Evolutionary conservation across 2,113 vertebrate genomes (phyloP), one percentile per base, ranked within the genome.

Genomic region (Struthidea cinerea): DNA sequence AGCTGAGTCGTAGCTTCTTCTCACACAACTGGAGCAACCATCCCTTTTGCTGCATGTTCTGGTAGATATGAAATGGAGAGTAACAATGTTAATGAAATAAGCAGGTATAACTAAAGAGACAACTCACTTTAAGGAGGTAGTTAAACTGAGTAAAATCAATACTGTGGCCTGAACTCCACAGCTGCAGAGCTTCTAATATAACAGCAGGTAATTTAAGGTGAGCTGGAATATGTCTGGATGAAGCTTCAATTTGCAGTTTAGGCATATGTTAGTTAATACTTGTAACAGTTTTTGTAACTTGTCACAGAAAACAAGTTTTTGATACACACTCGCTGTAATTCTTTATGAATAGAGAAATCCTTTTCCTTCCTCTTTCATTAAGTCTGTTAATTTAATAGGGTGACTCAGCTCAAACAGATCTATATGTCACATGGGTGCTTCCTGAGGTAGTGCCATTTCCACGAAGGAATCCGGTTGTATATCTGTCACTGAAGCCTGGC

Each of bases 391-490:
- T 95, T 91, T 93, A 76, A 84, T 6, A 98, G 97, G 95, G 96
- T 27, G 97, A 94, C 77, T 90, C 98, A 60, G 67, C 74, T 33
- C 94, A 97, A 33, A 10, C 50, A 21, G 46, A 46, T 41, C 95
- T 98, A 1, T 13, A 8, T 30, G 94, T 97, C 64, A 75, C 97
- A 7, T 98, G 97, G 98, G 42, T 96, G 53, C 95, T 98, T 75
- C 97, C 98, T 33, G 96, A 97, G 21, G 61, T 52, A 14, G 22
- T 95, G 13, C 84, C 89, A 5, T 47, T 96, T 65, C 94, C 97
- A 18, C 78, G 5, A 65, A 71, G 49, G 8, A 94, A 84, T 79
- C 88, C 53, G 21, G 13, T 78, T 61, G 84, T 97, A 7, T 89
- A 81, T 55, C 68, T 98, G 76, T 91, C 47, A 41, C 35, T 67